Percentiles rank a stretch among this genome's conserved stretches.
Conservation (phyloP, 30 jellyfish, hydroid and myxozoan genomes). For the Chrysaora quinquecirrha region DNA sequence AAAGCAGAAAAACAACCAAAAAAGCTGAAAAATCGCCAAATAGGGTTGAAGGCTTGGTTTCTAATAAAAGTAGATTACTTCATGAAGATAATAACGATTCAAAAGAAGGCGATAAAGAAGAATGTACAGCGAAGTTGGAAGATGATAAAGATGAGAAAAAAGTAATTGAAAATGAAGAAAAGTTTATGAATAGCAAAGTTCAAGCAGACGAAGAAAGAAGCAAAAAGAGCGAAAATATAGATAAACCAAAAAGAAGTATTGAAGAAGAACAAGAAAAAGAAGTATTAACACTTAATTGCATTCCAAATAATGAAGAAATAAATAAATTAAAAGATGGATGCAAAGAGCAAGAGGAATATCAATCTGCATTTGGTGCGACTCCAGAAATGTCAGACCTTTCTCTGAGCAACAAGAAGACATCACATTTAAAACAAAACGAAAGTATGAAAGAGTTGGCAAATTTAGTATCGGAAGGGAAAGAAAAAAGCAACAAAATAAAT, state of each 20-base stretch:
- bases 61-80: no score
- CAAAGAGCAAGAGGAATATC: not conserved
- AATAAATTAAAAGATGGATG: not conserved
- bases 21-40: no score
- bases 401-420: slow-evolving; percentile 20
- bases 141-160: no score
- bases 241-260: not conserved
- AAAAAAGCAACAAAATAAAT: not conserved
- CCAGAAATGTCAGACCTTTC: slow-evolving; percentile 64
- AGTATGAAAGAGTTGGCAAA: not conserved
- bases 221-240: not conserved
- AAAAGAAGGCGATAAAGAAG: no score
- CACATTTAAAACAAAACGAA: not conserved
- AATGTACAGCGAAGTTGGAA: no score
- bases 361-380: slow-evolving; percentile 20
- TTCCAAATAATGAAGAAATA: no score
- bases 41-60: no score
- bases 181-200: no score
- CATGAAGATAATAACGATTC: no score
- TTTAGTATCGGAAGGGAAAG: not conserved
- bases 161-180: no score
- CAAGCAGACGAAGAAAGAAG: not conserved
- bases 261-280: not conserved
- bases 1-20: no score
- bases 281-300: no score